Evolutionary conservation across 2,888 invertebrate genomes (phyloP).

Genomic region (Tetragonula carbonaria): DNA sequence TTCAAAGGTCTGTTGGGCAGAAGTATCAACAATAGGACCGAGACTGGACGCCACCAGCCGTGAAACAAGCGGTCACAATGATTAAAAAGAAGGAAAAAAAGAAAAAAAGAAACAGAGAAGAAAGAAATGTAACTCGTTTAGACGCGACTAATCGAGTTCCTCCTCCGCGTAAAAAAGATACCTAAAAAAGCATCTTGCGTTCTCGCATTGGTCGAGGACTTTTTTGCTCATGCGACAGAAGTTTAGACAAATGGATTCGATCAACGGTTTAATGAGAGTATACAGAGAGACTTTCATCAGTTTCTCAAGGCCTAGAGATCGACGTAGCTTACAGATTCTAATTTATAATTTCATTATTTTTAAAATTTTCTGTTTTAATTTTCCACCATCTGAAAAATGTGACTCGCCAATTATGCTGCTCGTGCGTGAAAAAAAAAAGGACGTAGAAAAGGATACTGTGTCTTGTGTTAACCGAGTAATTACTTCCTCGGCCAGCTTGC

Average conservation of each 20-base stretch:
- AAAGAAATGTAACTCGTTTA: slow-evolving; percentile 51
- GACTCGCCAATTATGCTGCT: slow-evolving; percentile 46
- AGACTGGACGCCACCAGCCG: slow-evolving; percentile 43
- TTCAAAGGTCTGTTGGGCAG: slow-evolving; percentile 55
- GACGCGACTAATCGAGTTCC: slow-evolving; percentile 51
- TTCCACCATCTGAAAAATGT: too few relatives aligned
- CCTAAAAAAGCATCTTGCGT: slow-evolving; percentile 33
- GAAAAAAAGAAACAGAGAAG: neutral
- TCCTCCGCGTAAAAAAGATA: slow-evolving; percentile 1
- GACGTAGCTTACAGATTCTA: neutral
- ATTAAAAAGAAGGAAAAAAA: neutral
- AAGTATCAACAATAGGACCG: slow-evolving; percentile 55
- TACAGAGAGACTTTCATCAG: neutral
- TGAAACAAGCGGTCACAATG: slow-evolving; percentile 39
- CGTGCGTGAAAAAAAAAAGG: slow-evolving; percentile 9
- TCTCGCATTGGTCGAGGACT: neutral
- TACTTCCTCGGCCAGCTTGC: neutral
- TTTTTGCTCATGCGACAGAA: neutral
- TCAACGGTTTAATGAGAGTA: neutral
- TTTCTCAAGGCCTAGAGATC: neutral
- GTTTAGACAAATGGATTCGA: neutral
- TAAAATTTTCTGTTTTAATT: neutral
- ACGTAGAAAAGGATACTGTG: slow-evolving; percentile 37
- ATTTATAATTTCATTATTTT: neutral
- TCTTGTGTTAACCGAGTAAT: slow-evolving; percentile 19